Percentiles rank a stretch among this genome's conserved stretches.
phyloP scores from a whole-genome alignment of 2,797 vertebrate species.

The Parauchenoglanis ngamensis region DNA sequence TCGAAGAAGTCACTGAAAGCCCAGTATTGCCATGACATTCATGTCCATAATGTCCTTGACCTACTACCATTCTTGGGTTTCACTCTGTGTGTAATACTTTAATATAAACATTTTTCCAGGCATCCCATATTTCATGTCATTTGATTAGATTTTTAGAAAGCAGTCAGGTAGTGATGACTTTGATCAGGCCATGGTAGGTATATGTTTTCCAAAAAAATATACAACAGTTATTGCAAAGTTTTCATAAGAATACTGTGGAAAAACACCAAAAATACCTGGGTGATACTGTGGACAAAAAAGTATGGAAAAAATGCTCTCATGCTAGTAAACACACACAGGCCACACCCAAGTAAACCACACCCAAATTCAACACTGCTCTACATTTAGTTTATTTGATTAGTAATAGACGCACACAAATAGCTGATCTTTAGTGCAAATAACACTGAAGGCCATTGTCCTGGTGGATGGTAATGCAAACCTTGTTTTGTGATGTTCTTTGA shows the following conservation, averaged over 20 bases:
- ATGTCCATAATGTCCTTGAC: no score
- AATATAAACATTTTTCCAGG: not conserved
- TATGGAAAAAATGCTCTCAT: no score
- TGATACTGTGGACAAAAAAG: not conserved
- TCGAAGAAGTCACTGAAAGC: no score
- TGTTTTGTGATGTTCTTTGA: not conserved
- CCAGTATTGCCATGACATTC: no score
- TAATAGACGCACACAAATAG: not conserved
- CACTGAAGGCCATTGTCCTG: not conserved
- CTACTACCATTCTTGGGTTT: no score
- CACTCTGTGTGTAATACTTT: no score
- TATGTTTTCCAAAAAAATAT: no score
- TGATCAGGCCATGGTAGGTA: not conserved
- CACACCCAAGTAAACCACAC: not conserved
- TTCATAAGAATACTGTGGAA: not conserved
- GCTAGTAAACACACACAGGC: not conserved
- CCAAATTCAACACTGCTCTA: not conserved
- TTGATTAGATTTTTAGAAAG: not conserved
- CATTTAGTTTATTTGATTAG: not conserved
- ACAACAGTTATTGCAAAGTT: not conserved
- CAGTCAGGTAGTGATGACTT: not conserved
- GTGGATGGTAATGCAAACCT: no score
- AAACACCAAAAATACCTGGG: not conserved
- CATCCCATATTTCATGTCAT: not conserved
- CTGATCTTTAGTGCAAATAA: not conserved